Conservation (phyloP, 1,140 invertebrate genomes). For the Trichomalopsis sarcophagae region DNA sequence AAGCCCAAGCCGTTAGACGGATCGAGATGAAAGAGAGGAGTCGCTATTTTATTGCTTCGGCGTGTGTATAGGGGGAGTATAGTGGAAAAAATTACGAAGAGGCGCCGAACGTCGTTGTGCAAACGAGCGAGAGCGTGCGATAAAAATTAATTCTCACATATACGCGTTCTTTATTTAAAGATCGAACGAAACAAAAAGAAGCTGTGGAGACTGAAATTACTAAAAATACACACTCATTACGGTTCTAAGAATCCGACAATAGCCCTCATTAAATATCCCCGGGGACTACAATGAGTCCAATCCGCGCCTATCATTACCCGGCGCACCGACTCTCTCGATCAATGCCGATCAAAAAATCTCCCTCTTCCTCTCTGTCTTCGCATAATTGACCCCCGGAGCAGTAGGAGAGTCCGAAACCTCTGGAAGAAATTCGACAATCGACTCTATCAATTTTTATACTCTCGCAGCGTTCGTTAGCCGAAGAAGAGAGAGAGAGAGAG, state of each 20-base stretch:
- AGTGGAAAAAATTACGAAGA: not conserved
- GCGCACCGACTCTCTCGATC: not conserved
- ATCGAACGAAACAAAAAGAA: too few species aligned
- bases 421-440: constrained; percentile 21
- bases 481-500: not conserved
- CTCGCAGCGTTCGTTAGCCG: not conserved
- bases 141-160: not conserved
- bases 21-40: not conserved
- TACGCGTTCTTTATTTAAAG: too few species aligned
- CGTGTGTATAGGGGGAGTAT: not conserved
- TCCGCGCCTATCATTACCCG: not conserved
- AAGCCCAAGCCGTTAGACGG: not conserved
- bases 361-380: not conserved
- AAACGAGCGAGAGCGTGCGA: not conserved
- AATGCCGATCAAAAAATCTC: not conserved
- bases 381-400: constrained; percentile 17
- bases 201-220: too few species aligned
- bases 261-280: not conserved
- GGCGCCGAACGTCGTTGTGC: not conserved
- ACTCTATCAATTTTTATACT: not conserved
- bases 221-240: too few species aligned
- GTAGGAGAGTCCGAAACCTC: not conserved
- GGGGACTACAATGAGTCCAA: not conserved
- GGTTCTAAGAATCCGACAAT: not conserved
- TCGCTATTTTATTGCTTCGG: not conserved